phyloP scores from a whole-genome alignment of 1,140 invertebrate genomes.

The Drosophila ohnishii region DNA sequence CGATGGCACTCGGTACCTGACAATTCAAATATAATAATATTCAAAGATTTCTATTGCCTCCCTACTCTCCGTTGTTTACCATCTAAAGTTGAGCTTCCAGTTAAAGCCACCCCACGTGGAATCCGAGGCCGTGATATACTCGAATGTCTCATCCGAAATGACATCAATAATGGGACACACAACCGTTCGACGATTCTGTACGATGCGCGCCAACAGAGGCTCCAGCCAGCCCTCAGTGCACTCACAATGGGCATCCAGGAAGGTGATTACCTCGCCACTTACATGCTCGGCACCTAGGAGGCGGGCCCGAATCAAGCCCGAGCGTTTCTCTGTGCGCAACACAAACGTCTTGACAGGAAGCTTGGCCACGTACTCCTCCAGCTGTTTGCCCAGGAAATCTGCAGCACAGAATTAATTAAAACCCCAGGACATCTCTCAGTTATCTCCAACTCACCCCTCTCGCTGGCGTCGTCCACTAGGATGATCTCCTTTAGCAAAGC shows the following conservation, averaged over 20 bases:
- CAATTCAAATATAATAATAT: background rate
- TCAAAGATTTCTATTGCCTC: background rate
- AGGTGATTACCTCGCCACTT: conserved; percentile 96
- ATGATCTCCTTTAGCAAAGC: conserved; percentile 96
- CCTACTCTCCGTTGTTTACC: conserved; percentile 85
- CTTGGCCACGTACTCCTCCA: conserved; percentile 95
- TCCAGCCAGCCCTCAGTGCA: conserved; percentile 97
- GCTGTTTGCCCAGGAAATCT: conserved; percentile 93
- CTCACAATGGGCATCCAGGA: conserved; percentile 98
- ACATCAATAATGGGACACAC: conserved; percentile 99
- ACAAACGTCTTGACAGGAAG: conserved; percentile 92
- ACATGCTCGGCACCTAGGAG: conserved; percentile 96
- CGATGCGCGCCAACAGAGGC: conserved; percentile 94
- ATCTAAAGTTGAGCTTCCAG: conserved; percentile 99
- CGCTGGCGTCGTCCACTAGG: conserved; percentile 97
- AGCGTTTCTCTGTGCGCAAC: conserved; percentile 93
- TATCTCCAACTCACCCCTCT: conserved; percentile 85
- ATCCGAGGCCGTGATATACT: conserved; percentile 96
- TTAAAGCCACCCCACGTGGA: conserved; percentile 99
- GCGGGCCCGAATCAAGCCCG: conserved; percentile 96
- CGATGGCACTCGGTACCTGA: conserved; percentile 97
- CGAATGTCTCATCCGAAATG: conserved; percentile 98
- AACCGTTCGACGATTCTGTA: conserved; percentile 95
- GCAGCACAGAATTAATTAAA: background rate
- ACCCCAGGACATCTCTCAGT: conserved; percentile 82